Percentiles rank a stretch among this genome's conserved stretches.
Evolutionary conservation across 2,888 invertebrate species (phyloP).

Genomic region (Ichneumon xanthorius): DNA sequence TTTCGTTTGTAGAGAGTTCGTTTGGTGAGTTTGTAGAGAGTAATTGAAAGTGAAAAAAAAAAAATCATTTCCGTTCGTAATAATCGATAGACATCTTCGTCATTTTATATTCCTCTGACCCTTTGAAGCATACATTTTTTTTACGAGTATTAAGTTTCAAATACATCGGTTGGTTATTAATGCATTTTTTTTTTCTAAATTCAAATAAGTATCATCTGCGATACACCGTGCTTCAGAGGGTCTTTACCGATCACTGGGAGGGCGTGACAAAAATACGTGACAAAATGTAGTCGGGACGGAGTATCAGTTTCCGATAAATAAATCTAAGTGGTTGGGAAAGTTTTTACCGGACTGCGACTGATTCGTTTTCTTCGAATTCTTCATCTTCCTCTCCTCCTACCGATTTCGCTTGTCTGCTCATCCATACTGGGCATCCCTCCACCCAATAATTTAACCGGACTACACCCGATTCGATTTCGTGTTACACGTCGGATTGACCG

Average conservation of each 20-base stretch:
- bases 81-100: not conserved
- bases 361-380: slow-evolving; percentile 24
- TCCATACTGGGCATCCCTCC: not conserved
- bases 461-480: slow-evolving; percentile 47
- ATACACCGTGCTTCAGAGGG: too few relatives aligned
- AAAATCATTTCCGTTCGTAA: not conserved
- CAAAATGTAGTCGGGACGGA: not conserved
- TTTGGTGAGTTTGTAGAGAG: slow-evolving; percentile 1
- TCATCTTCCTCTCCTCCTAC: not conserved
- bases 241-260: not conserved
- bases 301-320: not conserved
- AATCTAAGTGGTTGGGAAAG: not conserved
- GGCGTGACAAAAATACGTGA: not conserved
- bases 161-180: too few relatives aligned
- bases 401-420: not conserved
- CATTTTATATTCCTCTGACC: not conserved
- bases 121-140: too few relatives aligned
- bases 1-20: too few relatives aligned
- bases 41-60: slow-evolving; percentile 1
- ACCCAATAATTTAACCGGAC: slow-evolving; percentile 43
- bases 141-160: too few relatives aligned
- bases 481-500: slow-evolving; percentile 6
- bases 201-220: too few relatives aligned
- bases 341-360: slow-evolving; percentile 7
- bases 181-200: too few relatives aligned